Evolutionary conservation across 2,797 vertebrate species (phyloP).

Genomic region (Cynodonichthys magdalenae): DNA sequence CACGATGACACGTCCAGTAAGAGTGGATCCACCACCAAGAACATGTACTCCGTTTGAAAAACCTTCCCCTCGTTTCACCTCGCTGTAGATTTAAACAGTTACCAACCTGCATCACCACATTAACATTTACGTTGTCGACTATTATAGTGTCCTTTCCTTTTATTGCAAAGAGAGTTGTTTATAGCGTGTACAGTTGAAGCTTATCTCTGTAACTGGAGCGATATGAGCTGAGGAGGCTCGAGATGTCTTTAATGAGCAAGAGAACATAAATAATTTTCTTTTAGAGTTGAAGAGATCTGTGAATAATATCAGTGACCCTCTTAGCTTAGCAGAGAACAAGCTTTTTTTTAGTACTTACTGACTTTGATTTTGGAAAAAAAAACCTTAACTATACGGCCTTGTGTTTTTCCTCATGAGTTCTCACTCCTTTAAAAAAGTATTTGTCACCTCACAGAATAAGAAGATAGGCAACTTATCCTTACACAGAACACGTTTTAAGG

Average conservation of each 20-base stretch:
- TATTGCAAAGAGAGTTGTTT: constrained; percentile 68
- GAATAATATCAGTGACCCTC: constrained; percentile 60
- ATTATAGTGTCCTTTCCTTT: constrained; percentile 83
- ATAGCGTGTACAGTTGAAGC: constrained; percentile 67
- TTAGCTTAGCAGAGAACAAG: constrained; percentile 59
- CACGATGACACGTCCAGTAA: constrained; percentile 89
- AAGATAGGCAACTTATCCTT: constrained; percentile 45
- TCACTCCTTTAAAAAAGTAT: constrained; percentile 45
- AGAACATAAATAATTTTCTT: constrained; percentile 63
- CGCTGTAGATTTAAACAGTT: constrained; percentile 84
- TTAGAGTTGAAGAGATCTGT: constrained; percentile 69
- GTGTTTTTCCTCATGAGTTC: constrained; percentile 58
- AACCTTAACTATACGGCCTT: constrained; percentile 54
- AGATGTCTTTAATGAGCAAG: constrained; percentile 51
- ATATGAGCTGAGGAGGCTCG: constrained; percentile 34
- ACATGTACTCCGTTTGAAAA: constrained; percentile 86
- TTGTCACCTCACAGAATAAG: constrained; percentile 45
- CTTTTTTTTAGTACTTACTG: constrained; percentile 43
- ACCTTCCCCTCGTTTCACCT: constrained; percentile 54
- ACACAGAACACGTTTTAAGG: constrained; percentile 68
- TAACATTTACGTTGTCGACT: constrained; percentile 82
- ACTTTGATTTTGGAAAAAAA: constrained; percentile 57
- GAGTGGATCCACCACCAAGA: constrained; percentile 89
- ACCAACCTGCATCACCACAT: constrained; percentile 75
- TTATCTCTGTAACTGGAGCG: constrained; percentile 41